Conservation (phyloP, 2,113 vertebrate genomes). For the Pipra filicauda region DNA sequence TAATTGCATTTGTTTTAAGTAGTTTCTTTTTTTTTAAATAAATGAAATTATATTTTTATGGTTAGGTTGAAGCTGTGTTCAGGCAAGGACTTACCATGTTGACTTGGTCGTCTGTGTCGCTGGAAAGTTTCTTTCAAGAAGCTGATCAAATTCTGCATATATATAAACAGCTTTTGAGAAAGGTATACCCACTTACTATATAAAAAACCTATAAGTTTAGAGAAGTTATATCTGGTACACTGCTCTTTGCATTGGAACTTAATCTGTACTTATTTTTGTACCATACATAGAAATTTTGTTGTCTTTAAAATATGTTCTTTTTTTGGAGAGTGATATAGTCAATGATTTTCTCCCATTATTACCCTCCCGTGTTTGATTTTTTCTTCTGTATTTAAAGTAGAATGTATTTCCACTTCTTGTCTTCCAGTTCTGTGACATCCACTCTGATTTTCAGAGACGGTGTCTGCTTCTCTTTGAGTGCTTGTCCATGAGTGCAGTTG, state of each 20-base stretch:
- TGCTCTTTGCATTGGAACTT: background rate
- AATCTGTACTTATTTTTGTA: background rate
- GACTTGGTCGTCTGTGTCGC: slow-evolving; percentile 82
- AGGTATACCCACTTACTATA: slow-evolving; percentile 64
- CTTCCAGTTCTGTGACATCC: background rate
- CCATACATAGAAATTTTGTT: background rate
- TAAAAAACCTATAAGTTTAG: background rate
- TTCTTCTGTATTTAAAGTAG: background rate
- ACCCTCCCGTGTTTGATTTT: background rate
- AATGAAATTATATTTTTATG: background rate
- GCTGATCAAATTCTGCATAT: slow-evolving; percentile 73
- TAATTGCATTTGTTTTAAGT: background rate
- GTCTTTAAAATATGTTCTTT: background rate
- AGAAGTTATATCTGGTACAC: background rate
- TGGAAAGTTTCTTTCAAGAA: slow-evolving; percentile 81
- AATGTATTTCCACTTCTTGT: background rate
- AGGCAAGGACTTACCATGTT: slow-evolving; percentile 78
- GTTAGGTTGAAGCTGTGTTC: slow-evolving; percentile 80
- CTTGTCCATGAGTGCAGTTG: background rate
- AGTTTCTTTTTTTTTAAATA: background rate
- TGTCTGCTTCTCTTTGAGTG: background rate
- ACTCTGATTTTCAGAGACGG: background rate
- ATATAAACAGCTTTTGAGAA: slow-evolving; percentile 77
- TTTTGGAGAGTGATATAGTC: background rate
- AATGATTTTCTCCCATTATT: background rate